Evolutionary conservation across 1,140 invertebrate genomes (phyloP), one percentile per base, ranked within the genome.

Genomic region (Scaptomyza graminum): DNA sequence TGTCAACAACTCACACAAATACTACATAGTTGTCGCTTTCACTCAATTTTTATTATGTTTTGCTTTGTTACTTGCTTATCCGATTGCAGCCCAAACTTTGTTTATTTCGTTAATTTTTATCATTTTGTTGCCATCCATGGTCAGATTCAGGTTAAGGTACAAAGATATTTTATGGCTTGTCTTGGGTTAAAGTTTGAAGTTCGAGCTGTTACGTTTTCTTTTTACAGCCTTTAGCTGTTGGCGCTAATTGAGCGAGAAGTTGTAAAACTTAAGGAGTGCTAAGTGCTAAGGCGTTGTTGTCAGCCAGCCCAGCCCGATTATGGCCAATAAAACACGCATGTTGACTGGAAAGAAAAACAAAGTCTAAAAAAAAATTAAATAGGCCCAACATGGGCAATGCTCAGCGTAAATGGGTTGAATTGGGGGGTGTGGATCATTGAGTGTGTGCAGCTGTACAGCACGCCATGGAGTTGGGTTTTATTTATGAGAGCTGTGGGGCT

Each of bases 181-280:
- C 34, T 39, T n/a, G 61, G 74, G 82, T 87, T 88, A 75, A 78
- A 79, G 82, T 82, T 87, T 69, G 60, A 80, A 85, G 83, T 76
- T 85, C 59, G 69, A 61, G 78, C 57, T 51, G 52, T 50, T 62
- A 65, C 65, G 62, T 71, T 52, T 22, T 22, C 4, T 22, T 72
- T 85, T 87, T 76, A 88, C 83, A 65, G 61, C 59, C 46, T 57
- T 47, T 54, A 37, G 57, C 49, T 64, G 51, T 64, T 50, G 25
- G 63, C 64, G 59, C 75, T 79, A 68, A 87, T 89, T 87, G 83
- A 79, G 83, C 84, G 83, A 88, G 76, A 87, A 88, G 83, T 88
- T 88, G 84, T 87, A 71, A 87, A 88, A 88, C 79, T 88, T 88
- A 89, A 88, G 83, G 84, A 88, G 84, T 88, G 84, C 84, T 83